Percentiles rank a stretch among this genome's conserved stretches.
Conservation (phyloP, 2,113 vertebrate genomes). For the Prietella phreatophila region DNA sequence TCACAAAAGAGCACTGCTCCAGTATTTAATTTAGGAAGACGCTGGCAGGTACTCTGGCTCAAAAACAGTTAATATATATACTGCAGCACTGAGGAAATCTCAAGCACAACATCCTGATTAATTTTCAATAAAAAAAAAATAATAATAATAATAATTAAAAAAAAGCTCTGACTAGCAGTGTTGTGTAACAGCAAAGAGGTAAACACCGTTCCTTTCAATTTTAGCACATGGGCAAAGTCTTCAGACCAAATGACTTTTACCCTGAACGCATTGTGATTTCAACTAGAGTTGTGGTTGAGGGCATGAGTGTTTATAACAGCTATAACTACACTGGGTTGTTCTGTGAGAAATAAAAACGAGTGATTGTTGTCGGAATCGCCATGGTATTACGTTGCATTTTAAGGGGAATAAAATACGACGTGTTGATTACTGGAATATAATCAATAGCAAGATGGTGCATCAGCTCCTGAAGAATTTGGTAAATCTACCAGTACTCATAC, state of each 20-base stretch:
- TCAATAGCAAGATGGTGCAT: neutral
- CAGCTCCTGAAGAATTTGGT: neutral
- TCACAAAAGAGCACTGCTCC: neutral
- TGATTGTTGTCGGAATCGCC: neutral
- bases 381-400: too few relatives aligned
- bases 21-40: neutral
- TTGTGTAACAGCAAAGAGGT: neutral
- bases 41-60: neutral
- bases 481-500: neutral
- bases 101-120: neutral
- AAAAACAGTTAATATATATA: neutral
- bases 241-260: neutral
- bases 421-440: neutral
- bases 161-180: neutral
- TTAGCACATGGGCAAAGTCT: neutral
- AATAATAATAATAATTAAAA: too few relatives aligned
- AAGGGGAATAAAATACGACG: neutral
- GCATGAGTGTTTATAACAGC: neutral
- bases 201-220: neutral
- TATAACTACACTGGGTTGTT: neutral
- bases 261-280: neutral
- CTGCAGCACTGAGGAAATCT: neutral
- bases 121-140: too few relatives aligned
- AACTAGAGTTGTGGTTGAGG: neutral
- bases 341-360: neutral